These are phyloP conservation scores for Idaea biselata DNA, from an alignment of 2,888 invertebrate species.

Conservation along the genomic window DNA sequence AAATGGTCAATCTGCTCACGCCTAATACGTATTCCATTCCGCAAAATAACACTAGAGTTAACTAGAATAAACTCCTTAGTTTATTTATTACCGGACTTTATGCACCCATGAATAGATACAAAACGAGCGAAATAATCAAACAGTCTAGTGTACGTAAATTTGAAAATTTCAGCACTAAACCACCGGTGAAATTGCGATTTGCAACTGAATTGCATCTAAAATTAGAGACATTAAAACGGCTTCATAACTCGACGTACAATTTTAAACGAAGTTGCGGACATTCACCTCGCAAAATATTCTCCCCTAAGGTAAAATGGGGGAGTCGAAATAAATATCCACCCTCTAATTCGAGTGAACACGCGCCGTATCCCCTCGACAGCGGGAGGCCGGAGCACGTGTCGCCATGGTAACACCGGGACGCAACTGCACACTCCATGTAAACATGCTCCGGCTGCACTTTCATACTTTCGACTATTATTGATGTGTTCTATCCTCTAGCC, in stretches of 20 bases:
- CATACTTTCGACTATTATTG: conserved; percentile 52
- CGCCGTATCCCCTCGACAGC: conserved; percentile 53
- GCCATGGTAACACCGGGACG: conserved; percentile 56
- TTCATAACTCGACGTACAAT: conserved; percentile 32
- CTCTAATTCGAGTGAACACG: conserved; percentile 62
- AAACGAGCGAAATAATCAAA: conserved; percentile 23
- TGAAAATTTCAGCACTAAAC: conserved; percentile 32
- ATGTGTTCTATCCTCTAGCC: conserved; percentile 53
- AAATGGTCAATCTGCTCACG: not conserved
- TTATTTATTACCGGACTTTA: conserved; percentile 3
- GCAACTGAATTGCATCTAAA: conserved; percentile 43
- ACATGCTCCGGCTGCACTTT: conserved; percentile 56
- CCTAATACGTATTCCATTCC: not conserved
- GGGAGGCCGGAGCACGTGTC: conserved; percentile 51
- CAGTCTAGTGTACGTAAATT: conserved; percentile 29
- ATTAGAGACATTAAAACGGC: conserved; percentile 41
- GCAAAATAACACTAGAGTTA: not conserved
- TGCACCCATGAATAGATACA: conserved; percentile 17
- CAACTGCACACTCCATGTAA: conserved; percentile 51
- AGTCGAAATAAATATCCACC: conserved; percentile 70
- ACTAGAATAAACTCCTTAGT: conserved; percentile 2
- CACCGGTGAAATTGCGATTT: conserved; percentile 32
- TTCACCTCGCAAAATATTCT: conserved; percentile 72
- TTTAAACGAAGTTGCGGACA: conserved; percentile 51
- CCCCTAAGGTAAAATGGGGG: conserved; percentile 69